These are phyloP conservation scores for Hypanus sabinus DNA, from an alignment of 2,113 vertebrate genomes.

Conservation along the genomic window DNA sequence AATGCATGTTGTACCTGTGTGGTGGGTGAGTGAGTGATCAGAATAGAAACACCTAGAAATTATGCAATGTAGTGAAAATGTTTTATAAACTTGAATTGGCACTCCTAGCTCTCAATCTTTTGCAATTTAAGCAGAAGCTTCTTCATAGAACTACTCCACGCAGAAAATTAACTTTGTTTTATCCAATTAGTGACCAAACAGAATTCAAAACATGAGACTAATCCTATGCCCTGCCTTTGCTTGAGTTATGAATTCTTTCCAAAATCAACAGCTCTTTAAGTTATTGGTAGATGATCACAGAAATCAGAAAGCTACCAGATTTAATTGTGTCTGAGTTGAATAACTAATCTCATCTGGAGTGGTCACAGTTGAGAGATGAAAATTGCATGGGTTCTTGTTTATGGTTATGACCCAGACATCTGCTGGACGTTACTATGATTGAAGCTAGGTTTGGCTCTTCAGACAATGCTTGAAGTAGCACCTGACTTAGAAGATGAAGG, in stretches of 20 bases:
- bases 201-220: neutral
- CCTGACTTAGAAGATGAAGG: neutral
- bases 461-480: neutral
- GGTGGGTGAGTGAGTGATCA: neutral
- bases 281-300: neutral
- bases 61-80: neutral
- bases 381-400: neutral
- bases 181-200: neutral
- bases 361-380: neutral
- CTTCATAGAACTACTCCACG: neutral
- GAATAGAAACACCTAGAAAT: neutral
- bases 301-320: neutral
- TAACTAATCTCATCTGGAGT: neutral
- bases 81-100: neutral
- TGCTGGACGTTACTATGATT: neutral
- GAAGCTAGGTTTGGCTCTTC: neutral
- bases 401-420: neutral
- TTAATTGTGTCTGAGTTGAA: neutral
- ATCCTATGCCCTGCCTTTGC: neutral
- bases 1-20: neutral
- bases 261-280: neutral
- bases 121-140: constrained; percentile 8
- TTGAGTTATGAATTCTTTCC: neutral
- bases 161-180: neutral
- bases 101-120: neutral